Percentiles rank a stretch among this genome's conserved stretches.
Evolutionary conservation across 2,113 vertebrate species (phyloP).

Genomic region (Amphilophus citrinellus): DNA sequence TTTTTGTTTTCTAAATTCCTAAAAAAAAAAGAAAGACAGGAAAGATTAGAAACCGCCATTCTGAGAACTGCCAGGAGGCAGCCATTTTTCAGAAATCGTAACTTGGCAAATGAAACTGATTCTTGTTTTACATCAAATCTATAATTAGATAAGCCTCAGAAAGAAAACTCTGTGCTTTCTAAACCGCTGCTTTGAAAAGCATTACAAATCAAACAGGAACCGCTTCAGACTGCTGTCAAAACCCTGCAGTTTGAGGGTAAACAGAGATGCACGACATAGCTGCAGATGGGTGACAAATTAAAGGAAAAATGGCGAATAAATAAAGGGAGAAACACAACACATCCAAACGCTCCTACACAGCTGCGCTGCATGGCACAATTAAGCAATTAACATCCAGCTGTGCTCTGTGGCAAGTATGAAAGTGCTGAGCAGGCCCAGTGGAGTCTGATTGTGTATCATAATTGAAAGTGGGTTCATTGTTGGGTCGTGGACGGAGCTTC

Average conservation of each 20-base stretch:
- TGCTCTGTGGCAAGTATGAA: slow-evolving; percentile 6
- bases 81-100: not conserved
- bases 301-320: slow-evolving; percentile 13
- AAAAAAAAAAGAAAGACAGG: not conserved
- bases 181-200: slow-evolving; percentile 4
- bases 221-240: slow-evolving; percentile 4
- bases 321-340: not conserved
- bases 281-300: slow-evolving; percentile 10
- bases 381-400: slow-evolving; percentile 1
- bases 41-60: not conserved
- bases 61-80: not conserved
- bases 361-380: slow-evolving; percentile 1
- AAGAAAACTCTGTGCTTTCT: not conserved
- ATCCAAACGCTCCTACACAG: not conserved
- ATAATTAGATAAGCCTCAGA: slow-evolving; percentile 10
- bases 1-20: not conserved
- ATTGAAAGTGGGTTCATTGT: not conserved
- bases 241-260: not conserved
- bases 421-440: not conserved
- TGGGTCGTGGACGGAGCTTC: not conserved
- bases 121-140: slow-evolving; percentile 21
- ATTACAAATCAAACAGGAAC: slow-evolving; percentile 14
- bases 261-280: not conserved
- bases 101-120: not conserved
- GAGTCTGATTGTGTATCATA: not conserved